Evolutionary conservation across 2,888 invertebrate species (phyloP), one percentile per base, ranked within the genome.

Genomic region (Gortyna flavago): DNA sequence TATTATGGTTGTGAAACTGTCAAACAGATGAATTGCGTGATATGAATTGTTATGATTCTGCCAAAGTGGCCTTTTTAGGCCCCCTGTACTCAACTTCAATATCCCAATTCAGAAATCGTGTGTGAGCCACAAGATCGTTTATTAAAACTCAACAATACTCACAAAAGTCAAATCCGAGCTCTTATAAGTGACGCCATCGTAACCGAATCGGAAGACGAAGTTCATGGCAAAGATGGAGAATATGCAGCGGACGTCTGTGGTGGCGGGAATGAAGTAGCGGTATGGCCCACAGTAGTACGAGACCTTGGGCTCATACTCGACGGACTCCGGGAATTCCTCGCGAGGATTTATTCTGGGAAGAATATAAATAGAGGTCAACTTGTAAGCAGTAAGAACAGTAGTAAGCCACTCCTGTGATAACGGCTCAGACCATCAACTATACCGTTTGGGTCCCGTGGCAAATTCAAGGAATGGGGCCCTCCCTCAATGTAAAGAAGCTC

Each of bases 181-280:
- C 86, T 96, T 96, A 65, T 96, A 96, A 0, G 93, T 95, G 77
- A 96, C 96, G 2, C 96, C 96, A 59, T 96, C 96, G 78, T 96
- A 96, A 0, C 95, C 96, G 72, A 96, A 96, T 0, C 96, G 87
- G 75, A 96, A 93, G 16, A 96, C 91, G 83, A 96, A 96, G 88
- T 96, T 96, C 96, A 96, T 96, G 13, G 96, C 93, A 88, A 96
- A 96, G 25, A 96, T 95, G n/a, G 95, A 95, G 93, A 96, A 96
- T 74, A 96, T 94, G 77, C 96, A 96, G 11, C 96, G 89, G 9
- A 96, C 94, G 89, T 96, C 96, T 0, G 96, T 96, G 0, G 96
- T 96, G 44, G 96, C 94, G 0, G 96, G 96, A n/a, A 96, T 93
- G 92, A 96, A 96, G 91, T 96, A 96, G 3, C 96, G 94, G 86